A percentile compares a stretch with the other conserved stretches of the same genome.
These are phyloP conservation scores for Pegoplata infirma DNA, from an alignment of 2,888 invertebrate species.

Conservation along the genomic window DNA sequence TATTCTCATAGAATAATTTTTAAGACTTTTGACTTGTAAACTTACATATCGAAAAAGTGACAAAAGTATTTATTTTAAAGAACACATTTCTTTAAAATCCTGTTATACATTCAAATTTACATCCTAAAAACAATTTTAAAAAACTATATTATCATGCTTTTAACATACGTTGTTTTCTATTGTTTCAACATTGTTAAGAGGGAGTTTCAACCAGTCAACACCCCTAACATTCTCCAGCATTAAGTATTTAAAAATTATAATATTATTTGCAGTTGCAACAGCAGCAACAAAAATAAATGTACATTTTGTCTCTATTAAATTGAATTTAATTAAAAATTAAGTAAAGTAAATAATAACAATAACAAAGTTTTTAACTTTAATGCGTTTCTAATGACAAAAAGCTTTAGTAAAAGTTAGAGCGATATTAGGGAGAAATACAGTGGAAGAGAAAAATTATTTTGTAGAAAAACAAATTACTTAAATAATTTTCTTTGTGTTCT, in stretches of 20 bases:
- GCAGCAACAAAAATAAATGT: not conserved
- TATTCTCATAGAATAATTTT: too few relatives aligned
- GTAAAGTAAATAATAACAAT: not conserved
- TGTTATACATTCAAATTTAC: not conserved
- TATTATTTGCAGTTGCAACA: not conserved
- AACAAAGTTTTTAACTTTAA: not conserved
- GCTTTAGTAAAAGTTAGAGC: not conserved
- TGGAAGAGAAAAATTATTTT: too few relatives aligned
- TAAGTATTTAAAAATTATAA: not conserved
- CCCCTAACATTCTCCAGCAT: not conserved
- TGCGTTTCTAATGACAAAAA: not conserved
- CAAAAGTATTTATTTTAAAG: too few relatives aligned
- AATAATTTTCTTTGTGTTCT: too few relatives aligned
- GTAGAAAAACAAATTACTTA: too few relatives aligned
- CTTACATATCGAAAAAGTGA: too few relatives aligned
- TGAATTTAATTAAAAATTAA: slow-evolving; percentile 23
- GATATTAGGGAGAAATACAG: too few relatives aligned
- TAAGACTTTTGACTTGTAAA: too few relatives aligned
- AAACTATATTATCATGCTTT: slow-evolving; percentile 56
- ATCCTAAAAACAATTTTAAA: not conserved
- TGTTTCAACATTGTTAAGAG: slow-evolving; percentile 31
- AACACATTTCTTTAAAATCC: not conserved
- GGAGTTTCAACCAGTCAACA: not conserved
- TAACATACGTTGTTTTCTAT: slow-evolving; percentile 44
- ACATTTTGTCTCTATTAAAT: slow-evolving; percentile 7